Evolutionary conservation across 1,140 invertebrate species (phyloP).

Genomic region (Battus philenor): DNA sequence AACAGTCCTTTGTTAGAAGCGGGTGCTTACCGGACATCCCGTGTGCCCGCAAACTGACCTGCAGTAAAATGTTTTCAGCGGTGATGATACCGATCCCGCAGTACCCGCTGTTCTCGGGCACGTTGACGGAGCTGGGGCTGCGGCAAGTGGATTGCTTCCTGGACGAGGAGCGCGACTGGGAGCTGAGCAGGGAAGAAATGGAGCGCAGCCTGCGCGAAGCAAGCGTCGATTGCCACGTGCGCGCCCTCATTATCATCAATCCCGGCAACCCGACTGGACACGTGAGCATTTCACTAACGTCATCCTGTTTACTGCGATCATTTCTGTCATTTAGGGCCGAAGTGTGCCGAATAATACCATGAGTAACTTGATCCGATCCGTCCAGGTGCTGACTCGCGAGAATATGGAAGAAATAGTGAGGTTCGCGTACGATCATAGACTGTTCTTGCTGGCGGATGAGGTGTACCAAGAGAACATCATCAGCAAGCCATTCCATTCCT

Average conservation of each 20-base stretch:
- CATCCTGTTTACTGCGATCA: too few relatives aligned
- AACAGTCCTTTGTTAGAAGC: too few relatives aligned
- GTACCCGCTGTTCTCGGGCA: conserved; percentile 98
- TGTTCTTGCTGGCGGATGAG: conserved; percentile 97
- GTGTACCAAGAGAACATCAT: conserved; percentile 97
- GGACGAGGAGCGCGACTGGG: conserved; percentile 93
- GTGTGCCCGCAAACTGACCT: too few relatives aligned
- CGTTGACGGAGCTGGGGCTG: conserved; percentile 93
- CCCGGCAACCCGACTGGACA: conserved; percentile 98
- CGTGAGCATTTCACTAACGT: too few relatives aligned
- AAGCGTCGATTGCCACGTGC: conserved; percentile 81
- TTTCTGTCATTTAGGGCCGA: too few relatives aligned
- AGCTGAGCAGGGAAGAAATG: conserved; percentile 87
- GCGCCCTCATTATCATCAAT: conserved; percentile 96
- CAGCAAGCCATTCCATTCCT: conserved; percentile 92
- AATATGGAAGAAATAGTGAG: conserved; percentile 96
- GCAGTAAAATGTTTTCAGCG: conserved; percentile 79
- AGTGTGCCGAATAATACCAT: too few relatives aligned
- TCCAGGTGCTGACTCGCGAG: conserved; percentile 89
- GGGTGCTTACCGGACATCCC: too few relatives aligned
- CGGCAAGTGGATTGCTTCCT: conserved; percentile 92
- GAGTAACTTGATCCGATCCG: too few relatives aligned
- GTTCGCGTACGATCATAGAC: conserved; percentile 91
- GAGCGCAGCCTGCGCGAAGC: conserved; percentile 85
- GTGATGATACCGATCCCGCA: conserved; percentile 99